These are phyloP conservation scores for Apodemus speciosus DNA, from an alignment of 2,113 vertebrate species.

Conservation along the genomic window DNA sequence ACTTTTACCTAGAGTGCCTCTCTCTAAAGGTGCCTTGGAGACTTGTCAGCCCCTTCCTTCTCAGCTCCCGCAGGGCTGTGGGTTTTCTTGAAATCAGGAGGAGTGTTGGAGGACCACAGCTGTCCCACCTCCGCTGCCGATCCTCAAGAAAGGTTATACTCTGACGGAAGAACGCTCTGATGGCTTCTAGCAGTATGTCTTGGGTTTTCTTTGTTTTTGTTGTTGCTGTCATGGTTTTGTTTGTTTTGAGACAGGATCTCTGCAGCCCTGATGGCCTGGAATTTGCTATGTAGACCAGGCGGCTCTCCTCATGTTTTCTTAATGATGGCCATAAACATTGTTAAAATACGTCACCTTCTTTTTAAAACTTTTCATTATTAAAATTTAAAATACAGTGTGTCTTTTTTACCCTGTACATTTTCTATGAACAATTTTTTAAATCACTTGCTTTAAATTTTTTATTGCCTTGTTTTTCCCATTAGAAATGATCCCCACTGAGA, in stretches of 20 bases:
- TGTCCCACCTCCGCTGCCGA: neutral
- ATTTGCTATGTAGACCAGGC: no score
- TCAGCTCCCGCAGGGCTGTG: neutral
- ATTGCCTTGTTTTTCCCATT: neutral
- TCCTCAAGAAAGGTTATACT: neutral
- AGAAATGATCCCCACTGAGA: neutral
- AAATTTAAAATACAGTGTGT: slow-evolving; percentile 16
- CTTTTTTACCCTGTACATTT: neutral
- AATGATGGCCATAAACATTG: slow-evolving; percentile 22
- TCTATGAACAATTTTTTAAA: slow-evolving; percentile 42
- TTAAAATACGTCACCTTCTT: neutral
- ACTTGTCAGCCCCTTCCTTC: neutral
- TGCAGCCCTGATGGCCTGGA: neutral
- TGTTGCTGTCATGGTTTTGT: neutral
- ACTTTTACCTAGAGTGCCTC: slow-evolving; percentile 26
- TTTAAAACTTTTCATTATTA: slow-evolving; percentile 44
- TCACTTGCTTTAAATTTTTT: slow-evolving; percentile 49
- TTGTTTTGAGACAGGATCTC: neutral
- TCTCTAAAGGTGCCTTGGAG: slow-evolving; percentile 57
- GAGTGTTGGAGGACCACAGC: slow-evolving; percentile 4
- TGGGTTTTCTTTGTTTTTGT: slow-evolving; percentile 29
- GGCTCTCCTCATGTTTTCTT: slow-evolving; percentile 14
- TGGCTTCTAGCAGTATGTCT: slow-evolving; percentile 1
- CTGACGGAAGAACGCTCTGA: neutral
- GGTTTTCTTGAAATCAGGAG: slow-evolving; percentile 30